Conservation (phyloP, 92 coral and sea anemone species). For the Chrysogorgia sp. region DNA sequence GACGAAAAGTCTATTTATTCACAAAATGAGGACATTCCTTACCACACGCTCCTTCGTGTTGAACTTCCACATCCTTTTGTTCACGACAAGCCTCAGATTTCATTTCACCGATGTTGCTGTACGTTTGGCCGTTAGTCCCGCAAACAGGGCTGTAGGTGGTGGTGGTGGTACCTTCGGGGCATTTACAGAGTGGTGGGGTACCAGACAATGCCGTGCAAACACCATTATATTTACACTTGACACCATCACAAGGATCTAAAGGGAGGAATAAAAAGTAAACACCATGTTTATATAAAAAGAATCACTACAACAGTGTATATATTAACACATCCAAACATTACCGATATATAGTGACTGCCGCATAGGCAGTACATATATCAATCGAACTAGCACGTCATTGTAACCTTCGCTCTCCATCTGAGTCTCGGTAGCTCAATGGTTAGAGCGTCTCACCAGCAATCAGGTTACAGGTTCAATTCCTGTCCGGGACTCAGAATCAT, state of each 20-base stretch:
- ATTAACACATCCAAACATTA: no score
- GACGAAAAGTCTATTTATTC: no score
- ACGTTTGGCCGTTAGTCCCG: slow-evolving; percentile 38
- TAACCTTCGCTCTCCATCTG: no score
- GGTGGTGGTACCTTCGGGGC: neutral
- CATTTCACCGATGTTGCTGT: slow-evolving; percentile 32
- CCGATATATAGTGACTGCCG: no score
- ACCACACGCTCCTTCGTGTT: slow-evolving; percentile 35
- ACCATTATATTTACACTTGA: slow-evolving; percentile 11
- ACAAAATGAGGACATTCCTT: neutral
- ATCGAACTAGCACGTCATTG: no score
- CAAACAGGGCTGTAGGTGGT: slow-evolving; percentile 25
- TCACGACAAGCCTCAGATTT: slow-evolving; percentile 21
- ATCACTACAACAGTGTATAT: no score
- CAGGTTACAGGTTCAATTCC: no score
- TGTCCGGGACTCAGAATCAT: no score
- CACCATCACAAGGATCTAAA: slow-evolving; percentile 23
- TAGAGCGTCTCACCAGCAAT: no score
- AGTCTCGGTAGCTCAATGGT: no score
- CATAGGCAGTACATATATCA: no score
- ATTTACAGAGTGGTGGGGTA: slow-evolving; percentile 14
- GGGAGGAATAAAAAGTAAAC: neutral
- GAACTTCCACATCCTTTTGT: neutral
- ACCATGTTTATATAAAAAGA: neutral
- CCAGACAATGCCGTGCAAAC: slow-evolving; percentile 12